Evolutionary conservation across 1,140 invertebrate species (phyloP), one percentile per base, ranked within the genome.

Genomic region (Anadara kagoshimensis): DNA sequence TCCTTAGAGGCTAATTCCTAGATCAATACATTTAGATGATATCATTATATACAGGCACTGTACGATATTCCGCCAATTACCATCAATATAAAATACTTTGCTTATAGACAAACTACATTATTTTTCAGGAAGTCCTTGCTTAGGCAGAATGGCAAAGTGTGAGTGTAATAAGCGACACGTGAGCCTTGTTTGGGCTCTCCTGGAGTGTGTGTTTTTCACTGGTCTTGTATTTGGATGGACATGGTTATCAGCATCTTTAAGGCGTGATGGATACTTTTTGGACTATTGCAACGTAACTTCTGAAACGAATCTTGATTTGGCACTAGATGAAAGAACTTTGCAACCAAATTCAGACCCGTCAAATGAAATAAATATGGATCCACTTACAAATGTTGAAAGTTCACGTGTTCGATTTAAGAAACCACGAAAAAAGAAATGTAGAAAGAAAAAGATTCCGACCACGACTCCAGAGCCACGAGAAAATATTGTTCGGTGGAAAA

Each of bases 181-280:
- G 12, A 75, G 78, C 2, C 69, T 85, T 54, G 54, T 77, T 14
- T 85, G 83, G 83, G 78, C 79, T 11, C 22, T 79, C 7, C 58
- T 85, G 12, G 83, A 85, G 41, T 85, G 83, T 57, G 29, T 85
- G 10, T 79, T 85, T 20, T 85, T 85, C 58, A 77, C 81, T n/a
- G 80, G 79, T 5, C 71, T 85, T 5, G 78, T 83, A 20, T 75
- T 83, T 22, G 83, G 81, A 53, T 85, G 83, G 83, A 70, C 77
- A 4, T 83, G 83, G 81, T 59, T 85, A 12, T 59, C 71, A 11
- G 64, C 79, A 18, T 73, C 79, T 12, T 64, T 85, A 45, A 58
- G 74, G 2, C 61, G 68, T 24, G 79, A 83, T 54, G 66, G 58
- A 12, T 85, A 80, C 64, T 83, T 85, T 58, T 56, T 79, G 20